A percentile compares a stretch with the other conserved stretches of the same genome.
Conservation (phyloP, 2,113 vertebrate species). For the Ardeotis arabs region DNA sequence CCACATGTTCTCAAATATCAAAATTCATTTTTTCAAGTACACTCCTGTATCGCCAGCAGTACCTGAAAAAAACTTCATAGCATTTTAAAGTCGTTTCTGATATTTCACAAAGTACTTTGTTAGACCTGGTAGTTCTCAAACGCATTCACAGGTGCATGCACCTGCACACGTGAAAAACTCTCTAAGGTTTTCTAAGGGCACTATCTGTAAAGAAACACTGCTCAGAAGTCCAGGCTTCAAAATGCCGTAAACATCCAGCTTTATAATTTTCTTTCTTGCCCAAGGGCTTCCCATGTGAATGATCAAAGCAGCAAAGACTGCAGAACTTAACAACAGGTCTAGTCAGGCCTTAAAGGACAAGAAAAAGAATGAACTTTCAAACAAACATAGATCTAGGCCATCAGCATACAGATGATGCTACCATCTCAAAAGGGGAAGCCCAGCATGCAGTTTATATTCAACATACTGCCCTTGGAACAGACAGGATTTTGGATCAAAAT, state of each 20-base stretch:
- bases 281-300: neutral
- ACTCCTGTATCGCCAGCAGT: neutral
- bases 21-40: neutral
- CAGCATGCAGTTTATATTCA: neutral
- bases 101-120: neutral
- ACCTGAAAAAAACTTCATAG: neutral
- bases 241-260: neutral
- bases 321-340: neutral
- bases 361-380: neutral
- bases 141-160: neutral
- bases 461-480: neutral
- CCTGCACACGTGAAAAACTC: neutral
- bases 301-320: neutral
- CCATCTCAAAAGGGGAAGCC: neutral
- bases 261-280: neutral
- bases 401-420: neutral
- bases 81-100: neutral
- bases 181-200: neutral
- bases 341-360: neutral
- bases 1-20: neutral
- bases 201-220: neutral
- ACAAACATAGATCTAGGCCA: neutral
- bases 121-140: neutral
- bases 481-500: neutral
- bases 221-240: neutral